These are phyloP conservation scores for Drosophila buzzatii DNA, from an alignment of 2,888 invertebrate species.

Conservation along the genomic window DNA sequence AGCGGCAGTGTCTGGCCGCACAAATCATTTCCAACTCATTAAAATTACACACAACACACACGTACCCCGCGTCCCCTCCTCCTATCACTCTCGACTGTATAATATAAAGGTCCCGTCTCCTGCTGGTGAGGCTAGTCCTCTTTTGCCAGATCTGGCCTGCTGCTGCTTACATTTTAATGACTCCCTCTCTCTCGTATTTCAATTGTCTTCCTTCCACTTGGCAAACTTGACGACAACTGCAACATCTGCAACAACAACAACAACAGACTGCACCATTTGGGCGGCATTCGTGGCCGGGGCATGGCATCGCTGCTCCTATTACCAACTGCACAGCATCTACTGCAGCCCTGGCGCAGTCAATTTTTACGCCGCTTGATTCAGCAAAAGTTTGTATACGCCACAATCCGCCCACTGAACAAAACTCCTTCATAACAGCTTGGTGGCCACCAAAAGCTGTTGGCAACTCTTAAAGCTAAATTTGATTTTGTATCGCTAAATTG, in stretches of 20 bases:
- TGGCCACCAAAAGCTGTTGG: conserved; percentile 31
- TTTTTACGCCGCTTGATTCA: conserved; percentile 74
- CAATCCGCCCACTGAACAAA: neutral
- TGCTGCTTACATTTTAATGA: conserved; percentile 75
- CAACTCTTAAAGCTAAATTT: conserved; percentile 55
- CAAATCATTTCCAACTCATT: conserved; percentile 82
- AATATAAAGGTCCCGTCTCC: conserved; percentile 29
- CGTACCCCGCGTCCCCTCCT: neutral
- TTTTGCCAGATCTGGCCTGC: conserved; percentile 8
- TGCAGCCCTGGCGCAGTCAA: conserved; percentile 66
- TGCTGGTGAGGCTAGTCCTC: neutral
- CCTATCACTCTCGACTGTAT: neutral
- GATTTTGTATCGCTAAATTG: conserved; percentile 57
- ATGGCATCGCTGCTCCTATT: conserved; percentile 57
- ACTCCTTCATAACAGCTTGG: conserved; percentile 1
- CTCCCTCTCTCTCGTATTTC: conserved; percentile 65
- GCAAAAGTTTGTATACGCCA: conserved; percentile 72
- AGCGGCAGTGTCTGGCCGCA: conserved; percentile 47
- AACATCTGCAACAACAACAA: conserved; percentile 17
- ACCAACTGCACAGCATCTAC: conserved; percentile 54
- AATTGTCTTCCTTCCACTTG: conserved; percentile 57
- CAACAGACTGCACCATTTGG: conserved; percentile 51
- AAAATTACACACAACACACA: conserved; percentile 68
- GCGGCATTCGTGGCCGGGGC: conserved; percentile 45
- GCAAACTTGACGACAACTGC: conserved; percentile 50